These are phyloP conservation scores for Heliconius hewitsoni DNA, from an alignment of 1,140 invertebrate species.

Conservation along the genomic window DNA sequence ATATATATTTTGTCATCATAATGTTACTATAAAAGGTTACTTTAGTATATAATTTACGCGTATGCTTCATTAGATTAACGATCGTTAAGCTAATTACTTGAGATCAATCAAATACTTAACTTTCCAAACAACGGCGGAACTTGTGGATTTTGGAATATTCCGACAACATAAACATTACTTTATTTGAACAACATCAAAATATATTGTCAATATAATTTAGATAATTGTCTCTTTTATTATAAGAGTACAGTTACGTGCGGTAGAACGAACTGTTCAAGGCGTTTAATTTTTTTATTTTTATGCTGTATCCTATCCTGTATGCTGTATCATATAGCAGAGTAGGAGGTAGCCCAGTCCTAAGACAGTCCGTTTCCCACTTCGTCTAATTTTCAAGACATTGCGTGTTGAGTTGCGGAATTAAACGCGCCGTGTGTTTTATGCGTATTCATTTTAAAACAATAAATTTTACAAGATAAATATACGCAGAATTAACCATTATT, in stretches of 20 bases:
- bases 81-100: constrained; percentile 7
- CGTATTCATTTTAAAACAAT: not conserved
- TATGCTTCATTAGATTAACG: not conserved
- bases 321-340: too few relatives aligned
- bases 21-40: not conserved
- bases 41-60: not conserved
- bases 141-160: not conserved
- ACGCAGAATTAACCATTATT: not conserved
- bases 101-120: constrained; percentile 4
- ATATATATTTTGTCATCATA: not conserved
- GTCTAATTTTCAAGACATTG: too few relatives aligned
- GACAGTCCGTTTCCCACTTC: too few relatives aligned
- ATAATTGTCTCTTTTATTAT: constrained; percentile 2
- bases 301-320: too few relatives aligned
- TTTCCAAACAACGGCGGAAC: not conserved
- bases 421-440: not conserved
- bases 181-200: not conserved
- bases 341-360: too few relatives aligned
- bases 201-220: not conserved
- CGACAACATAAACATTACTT: not conserved
- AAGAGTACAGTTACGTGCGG: constrained; percentile 8
- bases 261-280: not conserved
- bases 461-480: not conserved
- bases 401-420: too few relatives aligned
- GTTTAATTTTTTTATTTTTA: too few relatives aligned